Percentiles rank a stretch among this genome's conserved stretches.
These are phyloP conservation scores for Asarcornis scutulata DNA, from an alignment of 2,113 vertebrate genomes.

Conservation along the genomic window DNA sequence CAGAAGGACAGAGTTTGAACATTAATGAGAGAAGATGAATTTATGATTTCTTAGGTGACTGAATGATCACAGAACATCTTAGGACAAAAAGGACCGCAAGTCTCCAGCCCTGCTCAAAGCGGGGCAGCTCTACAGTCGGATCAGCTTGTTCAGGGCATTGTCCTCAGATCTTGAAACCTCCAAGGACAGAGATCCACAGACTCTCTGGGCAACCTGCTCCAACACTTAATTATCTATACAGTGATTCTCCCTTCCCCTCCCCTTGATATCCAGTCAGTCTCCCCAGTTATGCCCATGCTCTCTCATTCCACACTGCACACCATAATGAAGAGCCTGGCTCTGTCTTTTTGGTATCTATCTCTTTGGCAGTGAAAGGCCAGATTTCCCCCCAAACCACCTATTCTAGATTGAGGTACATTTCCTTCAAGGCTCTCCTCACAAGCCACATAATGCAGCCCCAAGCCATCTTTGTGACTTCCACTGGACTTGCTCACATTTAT, in stretches of 20 bases:
- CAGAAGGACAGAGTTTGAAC: not conserved
- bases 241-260: not conserved
- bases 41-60: not conserved
- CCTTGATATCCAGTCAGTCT: not conserved
- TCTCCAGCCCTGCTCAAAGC: accelerated
- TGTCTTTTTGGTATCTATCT: not conserved
- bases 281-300: not conserved
- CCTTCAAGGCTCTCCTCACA: not conserved
- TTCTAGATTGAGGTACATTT: not conserved
- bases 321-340: not conserved
- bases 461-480: not conserved
- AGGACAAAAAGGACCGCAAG: not conserved
- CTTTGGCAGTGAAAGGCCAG: not conserved
- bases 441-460: not conserved
- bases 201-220: not conserved
- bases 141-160: not conserved
- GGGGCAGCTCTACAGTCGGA: not conserved
- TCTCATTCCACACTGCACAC: not conserved
- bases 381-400: not conserved
- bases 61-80: not conserved
- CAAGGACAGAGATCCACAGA: not conserved
- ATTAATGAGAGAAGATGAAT: not conserved
- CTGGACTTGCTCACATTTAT: not conserved
- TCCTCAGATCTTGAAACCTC: not conserved
- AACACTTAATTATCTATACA: not conserved